A percentile compares a stretch with the other conserved stretches of the same genome.
Conservation (phyloP, 2,797 vertebrate species). For the Hydrolagus colliei region DNA sequence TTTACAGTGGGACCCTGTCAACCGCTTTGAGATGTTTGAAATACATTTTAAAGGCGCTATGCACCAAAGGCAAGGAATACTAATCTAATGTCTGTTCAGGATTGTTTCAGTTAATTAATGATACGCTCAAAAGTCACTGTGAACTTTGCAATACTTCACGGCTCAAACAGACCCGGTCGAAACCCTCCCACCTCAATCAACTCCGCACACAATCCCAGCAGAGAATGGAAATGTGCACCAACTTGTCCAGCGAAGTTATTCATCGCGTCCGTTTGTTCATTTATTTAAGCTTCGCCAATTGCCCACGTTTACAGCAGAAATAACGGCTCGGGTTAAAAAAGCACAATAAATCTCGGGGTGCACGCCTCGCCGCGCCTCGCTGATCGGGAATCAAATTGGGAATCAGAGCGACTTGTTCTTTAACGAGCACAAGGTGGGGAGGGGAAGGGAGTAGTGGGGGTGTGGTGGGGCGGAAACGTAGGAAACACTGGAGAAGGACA, state of each 20-base stretch:
- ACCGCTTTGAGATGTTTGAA: too few species aligned
- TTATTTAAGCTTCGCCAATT: background rate
- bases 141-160: background rate
- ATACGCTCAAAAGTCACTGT: background rate
- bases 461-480: too few species aligned
- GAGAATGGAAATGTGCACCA: too few species aligned
- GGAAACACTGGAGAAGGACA: too few species aligned
- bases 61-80: too few species aligned
- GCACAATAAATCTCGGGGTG: background rate
- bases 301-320: background rate
- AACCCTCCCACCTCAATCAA: background rate
- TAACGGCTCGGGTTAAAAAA: background rate
- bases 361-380: background rate
- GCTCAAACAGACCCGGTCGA: background rate
- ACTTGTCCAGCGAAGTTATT: background rate
- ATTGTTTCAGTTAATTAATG: background rate
- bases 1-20: too few species aligned
- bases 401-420: background rate
- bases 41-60: too few species aligned
- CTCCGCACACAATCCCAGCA: too few species aligned
- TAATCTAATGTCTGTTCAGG: too few species aligned
- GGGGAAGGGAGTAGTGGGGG: too few species aligned
- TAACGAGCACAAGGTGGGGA: background rate
- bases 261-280: background rate
- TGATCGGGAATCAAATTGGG: background rate